These are phyloP conservation scores for Agonopterix arenella DNA, from an alignment of 2,888 invertebrate species.

Conservation along the genomic window DNA sequence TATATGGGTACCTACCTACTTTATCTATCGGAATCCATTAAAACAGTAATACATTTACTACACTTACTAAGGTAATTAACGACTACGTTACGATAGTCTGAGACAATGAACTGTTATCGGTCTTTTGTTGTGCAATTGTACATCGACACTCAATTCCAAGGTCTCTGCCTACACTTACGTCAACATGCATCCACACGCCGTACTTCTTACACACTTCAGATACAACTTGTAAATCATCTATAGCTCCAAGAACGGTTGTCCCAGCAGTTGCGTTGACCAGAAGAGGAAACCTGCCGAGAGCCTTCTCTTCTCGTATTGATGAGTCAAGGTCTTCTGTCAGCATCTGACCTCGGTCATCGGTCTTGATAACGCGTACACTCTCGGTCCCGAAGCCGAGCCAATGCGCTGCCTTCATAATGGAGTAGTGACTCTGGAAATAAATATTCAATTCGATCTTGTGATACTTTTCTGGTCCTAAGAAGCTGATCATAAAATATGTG, in stretches of 20 bases:
- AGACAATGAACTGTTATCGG: neutral
- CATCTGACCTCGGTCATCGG: conserved; percentile 84
- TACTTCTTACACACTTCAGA: conserved; percentile 82
- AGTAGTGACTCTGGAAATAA: conserved; percentile 83
- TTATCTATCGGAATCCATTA: neutral
- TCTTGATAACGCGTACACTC: conserved; percentile 79
- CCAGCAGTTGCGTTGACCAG: conserved; percentile 87
- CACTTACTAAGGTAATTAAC: too few relatives aligned
- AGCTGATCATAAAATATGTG: too few relatives aligned
- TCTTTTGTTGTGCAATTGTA: neutral
- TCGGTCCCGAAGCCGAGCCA: conserved; percentile 92
- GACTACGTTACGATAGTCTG: neutral
- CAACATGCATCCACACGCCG: conserved; percentile 88
- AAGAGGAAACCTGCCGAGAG: conserved; percentile 76
- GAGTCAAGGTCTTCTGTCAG: conserved; percentile 74
- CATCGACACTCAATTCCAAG: too few relatives aligned
- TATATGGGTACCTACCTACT: too few relatives aligned
- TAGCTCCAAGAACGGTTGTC: conserved; percentile 90
- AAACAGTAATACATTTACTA: neutral
- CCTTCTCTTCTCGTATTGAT: conserved; percentile 67
- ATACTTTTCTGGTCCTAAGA: too few relatives aligned
- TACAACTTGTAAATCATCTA: conserved; percentile 83
- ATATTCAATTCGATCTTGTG: too few relatives aligned
- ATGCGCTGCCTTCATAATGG: conserved; percentile 86
- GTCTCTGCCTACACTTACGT: conserved; percentile 71